phyloP scores from a whole-genome alignment of 2,888 invertebrate genomes.

The Zaprionus lineosus region DNA sequence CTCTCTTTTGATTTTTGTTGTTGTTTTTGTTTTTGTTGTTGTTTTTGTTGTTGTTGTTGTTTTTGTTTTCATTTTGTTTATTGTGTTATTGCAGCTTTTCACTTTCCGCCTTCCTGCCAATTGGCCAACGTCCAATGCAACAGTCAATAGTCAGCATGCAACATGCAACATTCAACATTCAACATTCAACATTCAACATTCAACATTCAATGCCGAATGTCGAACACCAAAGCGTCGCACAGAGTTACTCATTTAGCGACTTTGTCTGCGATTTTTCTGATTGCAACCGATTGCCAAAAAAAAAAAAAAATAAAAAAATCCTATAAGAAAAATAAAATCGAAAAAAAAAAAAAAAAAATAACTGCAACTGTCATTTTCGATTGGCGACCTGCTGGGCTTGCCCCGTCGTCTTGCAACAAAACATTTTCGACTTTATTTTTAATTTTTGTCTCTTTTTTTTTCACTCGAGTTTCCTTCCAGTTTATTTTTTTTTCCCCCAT shows the following conservation, averaged over 20 bases:
- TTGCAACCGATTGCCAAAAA: slow-evolving; percentile 46
- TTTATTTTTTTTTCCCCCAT: slow-evolving; percentile 17
- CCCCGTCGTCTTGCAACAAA: slow-evolving; percentile 42
- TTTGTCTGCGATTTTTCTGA: slow-evolving; percentile 45
- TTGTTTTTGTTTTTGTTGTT: too few species aligned
- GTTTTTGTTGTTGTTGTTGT: too few species aligned
- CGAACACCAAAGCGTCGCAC: slow-evolving; percentile 51
- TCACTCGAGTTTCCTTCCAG: slow-evolving; percentile 33
- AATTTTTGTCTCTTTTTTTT: background rate
- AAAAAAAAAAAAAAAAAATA: slow-evolving; percentile 49
- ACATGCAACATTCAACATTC: slow-evolving; percentile 27
- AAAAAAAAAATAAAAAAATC: slow-evolving; percentile 12
- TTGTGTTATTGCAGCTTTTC: slow-evolving; percentile 62
- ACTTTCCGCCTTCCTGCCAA: slow-evolving; percentile 64
- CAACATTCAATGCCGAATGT: slow-evolving; percentile 59
- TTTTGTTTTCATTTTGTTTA: too few species aligned
- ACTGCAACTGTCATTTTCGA: slow-evolving; percentile 79
- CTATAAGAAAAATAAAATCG: too few species aligned
- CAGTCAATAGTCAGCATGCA: slow-evolving; percentile 16
- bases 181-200: slow-evolving; percentile 35
- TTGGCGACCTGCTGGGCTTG: slow-evolving; percentile 77
- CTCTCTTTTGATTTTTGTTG: too few species aligned
- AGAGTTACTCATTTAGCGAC: slow-evolving; percentile 67
- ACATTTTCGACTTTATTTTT: slow-evolving; percentile 31
- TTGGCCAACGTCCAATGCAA: slow-evolving; percentile 47